These are phyloP conservation scores for Aphrophora alni DNA, from an alignment of 2,888 invertebrate species.

Conservation along the genomic window DNA sequence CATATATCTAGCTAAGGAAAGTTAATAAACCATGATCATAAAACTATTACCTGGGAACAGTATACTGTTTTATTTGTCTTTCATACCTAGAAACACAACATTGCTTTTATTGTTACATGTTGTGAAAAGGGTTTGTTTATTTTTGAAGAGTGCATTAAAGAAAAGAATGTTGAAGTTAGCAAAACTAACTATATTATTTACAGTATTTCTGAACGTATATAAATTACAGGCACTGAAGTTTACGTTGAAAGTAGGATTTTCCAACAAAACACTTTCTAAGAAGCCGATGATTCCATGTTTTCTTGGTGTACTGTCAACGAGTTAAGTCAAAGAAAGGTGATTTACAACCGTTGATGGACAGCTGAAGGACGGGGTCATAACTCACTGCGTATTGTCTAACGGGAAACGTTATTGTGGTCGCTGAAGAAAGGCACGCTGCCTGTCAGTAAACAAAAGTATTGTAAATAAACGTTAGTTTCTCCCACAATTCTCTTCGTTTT, in stretches of 20 bases:
- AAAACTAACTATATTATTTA: neutral
- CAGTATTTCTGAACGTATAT: neutral
- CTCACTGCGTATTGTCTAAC: neutral
- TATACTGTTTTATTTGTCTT: too few species aligned
- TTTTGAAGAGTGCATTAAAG: neutral
- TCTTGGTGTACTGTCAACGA: neutral
- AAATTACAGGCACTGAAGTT: neutral
- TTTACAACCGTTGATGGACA: neutral
- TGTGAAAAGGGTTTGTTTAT: neutral
- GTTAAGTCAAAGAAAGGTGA: neutral
- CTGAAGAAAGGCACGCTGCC: neutral
- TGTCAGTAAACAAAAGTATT: neutral
- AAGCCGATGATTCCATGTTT: neutral
- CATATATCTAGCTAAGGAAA: too few species aligned
- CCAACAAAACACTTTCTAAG: neutral
- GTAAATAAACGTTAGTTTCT: neutral
- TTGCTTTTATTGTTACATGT: too few species aligned
- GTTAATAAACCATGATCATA: too few species aligned
- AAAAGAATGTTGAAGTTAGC: neutral
- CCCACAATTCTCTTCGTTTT: neutral
- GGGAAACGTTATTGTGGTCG: neutral
- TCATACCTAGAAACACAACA: neutral
- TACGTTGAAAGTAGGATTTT: too few species aligned
- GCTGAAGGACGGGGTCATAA: neutral
- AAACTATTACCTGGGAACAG: too few species aligned